Conservation (phyloP, 2,113 vertebrate genomes). For the Oryzias melastigma region DNA sequence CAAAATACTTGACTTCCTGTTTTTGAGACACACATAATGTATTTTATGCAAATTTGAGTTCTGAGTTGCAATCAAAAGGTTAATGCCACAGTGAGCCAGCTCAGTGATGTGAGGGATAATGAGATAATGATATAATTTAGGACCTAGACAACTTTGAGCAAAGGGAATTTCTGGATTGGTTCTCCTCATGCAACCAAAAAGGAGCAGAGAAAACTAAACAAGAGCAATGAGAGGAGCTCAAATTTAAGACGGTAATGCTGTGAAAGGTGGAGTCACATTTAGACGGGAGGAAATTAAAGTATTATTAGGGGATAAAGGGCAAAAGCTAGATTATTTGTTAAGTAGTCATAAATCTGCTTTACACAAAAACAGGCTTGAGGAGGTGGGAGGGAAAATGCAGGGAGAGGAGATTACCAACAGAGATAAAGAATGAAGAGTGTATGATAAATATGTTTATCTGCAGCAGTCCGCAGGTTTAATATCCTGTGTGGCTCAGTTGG, state of each 20-base stretch:
- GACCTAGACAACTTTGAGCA: too few species aligned
- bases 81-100: too few species aligned
- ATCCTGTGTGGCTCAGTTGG: constrained; percentile 58
- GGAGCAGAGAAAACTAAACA: not conserved
- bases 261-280: constrained; percentile 6
- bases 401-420: constrained; percentile 4
- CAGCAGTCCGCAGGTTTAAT: constrained; percentile 43
- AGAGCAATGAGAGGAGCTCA: not conserved
- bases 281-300: constrained; percentile 36
- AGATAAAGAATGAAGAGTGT: constrained; percentile 44
- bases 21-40: too few species aligned
- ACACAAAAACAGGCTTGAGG: constrained; percentile 26
- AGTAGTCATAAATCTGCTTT: constrained; percentile 50
- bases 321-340: constrained; percentile 32
- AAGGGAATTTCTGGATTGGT: too few species aligned
- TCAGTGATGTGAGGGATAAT: too few species aligned
- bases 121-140: too few species aligned
- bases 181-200: not conserved
- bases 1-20: too few species aligned
- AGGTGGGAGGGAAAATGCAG: constrained; percentile 7
- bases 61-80: too few species aligned
- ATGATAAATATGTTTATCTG: constrained; percentile 60
- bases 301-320: constrained; percentile 24
- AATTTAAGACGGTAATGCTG: constrained; percentile 5
- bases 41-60: too few species aligned